A percentile compares a stretch with the other conserved stretches of the same genome.
Conservation (phyloP, 1,140 invertebrate genomes). For the Drosophila subpulchrella region DNA sequence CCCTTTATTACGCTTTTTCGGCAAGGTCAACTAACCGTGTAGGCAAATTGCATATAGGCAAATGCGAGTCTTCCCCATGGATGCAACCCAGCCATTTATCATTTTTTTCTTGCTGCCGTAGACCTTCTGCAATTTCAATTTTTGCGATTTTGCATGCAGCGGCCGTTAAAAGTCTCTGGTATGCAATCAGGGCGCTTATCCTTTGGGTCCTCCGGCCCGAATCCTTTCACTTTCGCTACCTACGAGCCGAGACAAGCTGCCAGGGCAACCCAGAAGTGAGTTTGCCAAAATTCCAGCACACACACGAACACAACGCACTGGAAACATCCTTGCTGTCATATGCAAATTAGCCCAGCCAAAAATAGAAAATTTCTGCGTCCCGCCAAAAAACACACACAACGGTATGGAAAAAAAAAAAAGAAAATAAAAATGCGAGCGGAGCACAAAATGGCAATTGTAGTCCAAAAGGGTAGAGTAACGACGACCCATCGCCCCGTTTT, state of each 20-base stretch:
- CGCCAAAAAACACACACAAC: slow-evolving; percentile 52
- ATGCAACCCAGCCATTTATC: slow-evolving; percentile 74
- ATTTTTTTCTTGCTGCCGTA: slow-evolving; percentile 42
- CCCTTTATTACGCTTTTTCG: slow-evolving; percentile 40
- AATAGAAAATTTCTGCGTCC: slow-evolving; percentile 59
- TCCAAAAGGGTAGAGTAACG: slow-evolving; percentile 7
- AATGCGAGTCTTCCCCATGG: slow-evolving; percentile 35
- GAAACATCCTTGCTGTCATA: slow-evolving; percentile 61
- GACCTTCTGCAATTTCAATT: slow-evolving; percentile 52
- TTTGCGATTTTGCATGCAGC: slow-evolving; percentile 75
- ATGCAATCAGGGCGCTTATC: slow-evolving; percentile 54
- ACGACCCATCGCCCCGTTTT: slow-evolving; percentile 12
- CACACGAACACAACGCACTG: slow-evolving; percentile 48
- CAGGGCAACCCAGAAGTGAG: slow-evolving; percentile 22
- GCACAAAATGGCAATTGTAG: slow-evolving; percentile 66
- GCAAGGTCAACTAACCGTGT: slow-evolving; percentile 62
- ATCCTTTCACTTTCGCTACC: slow-evolving; percentile 81
- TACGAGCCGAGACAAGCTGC: slow-evolving; percentile 20
- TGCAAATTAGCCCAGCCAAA: slow-evolving; percentile 70
- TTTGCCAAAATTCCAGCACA: slow-evolving; percentile 77
- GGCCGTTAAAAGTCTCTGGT: slow-evolving; percentile 53
- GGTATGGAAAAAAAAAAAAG: slow-evolving; percentile 9
- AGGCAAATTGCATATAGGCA: slow-evolving; percentile 51
- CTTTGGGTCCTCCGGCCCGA: slow-evolving; percentile 27
- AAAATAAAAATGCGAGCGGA: slow-evolving; percentile 51